phyloP scores from a whole-genome alignment of 2,797 vertebrate species.

The Argyrosomus regius region DNA sequence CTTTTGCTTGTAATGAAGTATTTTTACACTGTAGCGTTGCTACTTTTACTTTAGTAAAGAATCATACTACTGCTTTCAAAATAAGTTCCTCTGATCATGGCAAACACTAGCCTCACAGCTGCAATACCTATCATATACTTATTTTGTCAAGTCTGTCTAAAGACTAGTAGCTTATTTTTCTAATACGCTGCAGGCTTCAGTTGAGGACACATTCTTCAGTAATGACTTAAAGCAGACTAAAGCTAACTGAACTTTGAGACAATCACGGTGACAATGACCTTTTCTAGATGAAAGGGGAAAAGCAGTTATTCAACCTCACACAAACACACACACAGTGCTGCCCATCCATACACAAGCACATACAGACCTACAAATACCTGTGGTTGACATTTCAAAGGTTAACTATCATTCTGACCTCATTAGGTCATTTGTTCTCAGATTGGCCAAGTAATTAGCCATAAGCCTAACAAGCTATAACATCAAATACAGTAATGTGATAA shows the following conservation, averaged over 20 bases:
- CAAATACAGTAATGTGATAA: neutral
- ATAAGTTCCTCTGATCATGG: too few species aligned
- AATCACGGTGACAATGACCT: constrained; percentile 31
- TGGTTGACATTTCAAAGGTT: constrained; percentile 35
- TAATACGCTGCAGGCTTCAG: neutral
- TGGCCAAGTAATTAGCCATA: constrained; percentile 9
- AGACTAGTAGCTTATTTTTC: neutral
- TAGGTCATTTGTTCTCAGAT: constrained; percentile 21
- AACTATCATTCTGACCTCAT: constrained; percentile 26
- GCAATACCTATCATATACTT: too few species aligned
- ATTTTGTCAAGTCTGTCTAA: too few species aligned
- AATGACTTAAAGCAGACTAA: constrained; percentile 17
- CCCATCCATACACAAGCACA: neutral
- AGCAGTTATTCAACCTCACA: neutral
- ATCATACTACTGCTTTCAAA: neutral
- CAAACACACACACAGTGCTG: neutral
- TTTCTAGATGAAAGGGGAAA: constrained; percentile 10
- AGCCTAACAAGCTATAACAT: neutral
- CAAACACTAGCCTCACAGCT: too few species aligned
- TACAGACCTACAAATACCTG: neutral
- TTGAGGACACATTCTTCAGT: neutral
- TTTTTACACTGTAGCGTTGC: too few species aligned
- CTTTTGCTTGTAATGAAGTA: too few species aligned
- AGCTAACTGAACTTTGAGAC: constrained; percentile 23
- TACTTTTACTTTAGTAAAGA: too few species aligned